Percentiles rank a stretch among this genome's conserved stretches.
Evolutionary conservation across 2,113 vertebrate genomes (phyloP).

Genomic region (Spermophilus dauricus): DNA sequence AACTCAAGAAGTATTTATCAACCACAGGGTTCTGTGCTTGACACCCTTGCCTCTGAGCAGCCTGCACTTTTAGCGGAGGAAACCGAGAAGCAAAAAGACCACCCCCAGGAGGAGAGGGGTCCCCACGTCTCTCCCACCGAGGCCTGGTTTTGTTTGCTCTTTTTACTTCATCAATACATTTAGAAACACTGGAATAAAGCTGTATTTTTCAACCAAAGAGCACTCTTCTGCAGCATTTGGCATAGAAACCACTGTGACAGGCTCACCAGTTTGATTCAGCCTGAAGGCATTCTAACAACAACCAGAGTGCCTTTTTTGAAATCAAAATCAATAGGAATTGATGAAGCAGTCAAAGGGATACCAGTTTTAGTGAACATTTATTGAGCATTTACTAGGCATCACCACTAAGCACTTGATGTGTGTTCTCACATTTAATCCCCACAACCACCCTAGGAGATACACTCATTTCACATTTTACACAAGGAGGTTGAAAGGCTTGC

Average conservation of each 20-base stretch:
- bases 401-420: background rate
- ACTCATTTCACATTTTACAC: background rate
- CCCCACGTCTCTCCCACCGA: background rate
- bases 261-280: background rate
- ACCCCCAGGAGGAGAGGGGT: background rate
- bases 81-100: background rate
- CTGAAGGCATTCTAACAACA: background rate
- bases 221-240: background rate
- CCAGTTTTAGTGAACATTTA: background rate
- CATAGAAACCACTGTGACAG: background rate
- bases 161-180: background rate
- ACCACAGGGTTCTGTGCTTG: background rate
- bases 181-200: background rate
- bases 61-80: background rate
- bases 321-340: background rate
- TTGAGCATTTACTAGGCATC: background rate
- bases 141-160: background rate
- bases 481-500: background rate
- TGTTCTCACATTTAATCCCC: background rate
- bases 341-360: background rate
- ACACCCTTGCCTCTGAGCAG: background rate
- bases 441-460: background rate
- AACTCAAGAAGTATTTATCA: background rate
- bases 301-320: background rate
- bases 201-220: background rate